Base-by-base conservation (phyloP, 2,113 vertebrate genomes). In the Phainopepla nitens region DNA sequence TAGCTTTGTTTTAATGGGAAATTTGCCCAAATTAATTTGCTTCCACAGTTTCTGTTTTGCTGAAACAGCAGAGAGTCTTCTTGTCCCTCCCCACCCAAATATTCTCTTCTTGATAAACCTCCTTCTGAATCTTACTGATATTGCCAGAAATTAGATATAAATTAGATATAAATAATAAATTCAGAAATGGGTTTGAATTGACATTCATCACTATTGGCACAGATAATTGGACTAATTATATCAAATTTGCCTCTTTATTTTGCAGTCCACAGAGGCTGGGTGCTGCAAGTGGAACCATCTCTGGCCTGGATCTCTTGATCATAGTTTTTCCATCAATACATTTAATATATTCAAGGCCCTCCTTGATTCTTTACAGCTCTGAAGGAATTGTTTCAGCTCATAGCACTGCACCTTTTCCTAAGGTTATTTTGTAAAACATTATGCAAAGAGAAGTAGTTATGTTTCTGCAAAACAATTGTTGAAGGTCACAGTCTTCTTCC, bases 1-100 rank as follows among this genome's bases (percentile, higher is more conserved):
- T 58, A 62, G 19, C 75, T 94, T 89, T 87, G 60, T 95, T 96
- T 95, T 68, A 73, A 83, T 82, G 31, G 92, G 92, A 94, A 92
- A 89, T 66, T 56, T 86, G 94, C 88, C 94, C 86, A 94, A 95
- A 94, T 80, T 93, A 89, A 92, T 83, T 92, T 92, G 49, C 42
- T 90, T 61, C 58, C 68, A 70, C 5, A 0, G 64, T 83, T 93
- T 92, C 60, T 82, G 62, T 54, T 97, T 62, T 79, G 78, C 93
- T 96, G 87, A 93, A 96, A 65, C 42, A 87, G 95, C 89, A 82
- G 82, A 71, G 58, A 36, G 21, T 80, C 90, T 82, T 94, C 82
- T 90, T 65, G 82, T 68, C 31, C 39, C 44, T 94, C 83, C 13
- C 64, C 5, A 6, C 60, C 28, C 68, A 78, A 73, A 36, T 49